Evolutionary conservation across 2,888 invertebrate species (phyloP), one percentile per base, ranked within the genome.

Genomic region (Latrodectus hesperus): DNA sequence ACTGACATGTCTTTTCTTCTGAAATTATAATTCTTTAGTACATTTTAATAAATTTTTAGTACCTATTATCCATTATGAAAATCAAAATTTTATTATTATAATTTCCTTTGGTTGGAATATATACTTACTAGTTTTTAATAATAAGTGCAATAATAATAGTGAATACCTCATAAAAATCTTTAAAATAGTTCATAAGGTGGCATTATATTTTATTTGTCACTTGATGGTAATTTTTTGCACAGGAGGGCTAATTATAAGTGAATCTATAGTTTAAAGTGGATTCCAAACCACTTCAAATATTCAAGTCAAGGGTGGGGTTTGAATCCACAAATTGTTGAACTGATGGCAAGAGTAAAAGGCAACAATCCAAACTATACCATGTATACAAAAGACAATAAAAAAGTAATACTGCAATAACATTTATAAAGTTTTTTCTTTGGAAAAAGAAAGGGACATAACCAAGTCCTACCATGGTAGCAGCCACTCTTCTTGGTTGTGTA

Each of bases 401-500:
- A n/a, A 10, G 17, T 14, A 64, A 64, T 10, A 12, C 5, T n/a
- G 9, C 14, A 64, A 64, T 64, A 64, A 64, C 2, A 64, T 3
- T 64, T 16, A 16, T 1, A 64, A 64, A 64, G 64, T 64, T n/a
- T 12, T 17, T 9, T 64, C 9, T 12, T 16, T 64, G n/a, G n/a
- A 14, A 64, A 64, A 64, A 64, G 8, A 64, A 64, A 64, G 64
- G 9, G 14, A 9, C 9, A 6, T 0, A 22, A 64, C 0, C 17
- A 64, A 64, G 17, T 17, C 90, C 89, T 91, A 93, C 93, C 51
- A 97, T 95, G 74, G 97, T 95, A 0, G 97, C 97, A 0, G 98
- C 98, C 0, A 98, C 95, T 83, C 98, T 94, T 12, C 99, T 94
- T 0, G 99, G 99, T 92, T 99, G 97, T 3, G 98, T 98, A 88